Percentiles rank a stretch among this genome's conserved stretches.
phyloP scores from a whole-genome alignment of 2,113 vertebrate genomes.

The Mirza zaza region DNA sequence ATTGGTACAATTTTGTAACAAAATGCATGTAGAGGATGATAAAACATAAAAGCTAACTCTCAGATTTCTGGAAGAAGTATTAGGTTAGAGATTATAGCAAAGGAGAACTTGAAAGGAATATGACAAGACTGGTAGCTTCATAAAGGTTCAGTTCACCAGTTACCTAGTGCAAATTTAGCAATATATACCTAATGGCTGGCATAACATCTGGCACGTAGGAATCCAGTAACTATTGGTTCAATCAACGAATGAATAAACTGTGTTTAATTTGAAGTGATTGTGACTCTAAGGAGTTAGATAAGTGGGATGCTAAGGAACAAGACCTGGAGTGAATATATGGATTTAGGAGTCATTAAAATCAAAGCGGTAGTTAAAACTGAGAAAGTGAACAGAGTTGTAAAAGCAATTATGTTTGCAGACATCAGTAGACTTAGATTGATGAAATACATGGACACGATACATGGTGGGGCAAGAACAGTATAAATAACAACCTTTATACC shows the following conservation, averaged over 20 bases:
- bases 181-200: background rate
- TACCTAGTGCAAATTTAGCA: background rate
- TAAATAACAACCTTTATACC: background rate
- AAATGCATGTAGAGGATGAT: background rate
- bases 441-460: background rate
- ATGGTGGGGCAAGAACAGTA: background rate
- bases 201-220: background rate
- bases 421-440: background rate
- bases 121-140: background rate
- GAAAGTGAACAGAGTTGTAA: background rate
- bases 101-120: background rate
- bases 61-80: background rate
- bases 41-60: background rate
- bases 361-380: background rate
- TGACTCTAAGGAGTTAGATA: background rate
- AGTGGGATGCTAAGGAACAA: background rate
- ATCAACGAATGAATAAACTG: background rate
- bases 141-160: background rate
- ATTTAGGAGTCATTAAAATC: conserved; percentile 6
- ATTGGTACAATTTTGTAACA: background rate
- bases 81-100: background rate
- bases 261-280: conserved; percentile 11
- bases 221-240: background rate
- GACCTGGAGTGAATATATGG: background rate
- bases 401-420: background rate